Conservation (phyloP, 2,888 invertebrate genomes). For the Oscheius sp. region DNA sequence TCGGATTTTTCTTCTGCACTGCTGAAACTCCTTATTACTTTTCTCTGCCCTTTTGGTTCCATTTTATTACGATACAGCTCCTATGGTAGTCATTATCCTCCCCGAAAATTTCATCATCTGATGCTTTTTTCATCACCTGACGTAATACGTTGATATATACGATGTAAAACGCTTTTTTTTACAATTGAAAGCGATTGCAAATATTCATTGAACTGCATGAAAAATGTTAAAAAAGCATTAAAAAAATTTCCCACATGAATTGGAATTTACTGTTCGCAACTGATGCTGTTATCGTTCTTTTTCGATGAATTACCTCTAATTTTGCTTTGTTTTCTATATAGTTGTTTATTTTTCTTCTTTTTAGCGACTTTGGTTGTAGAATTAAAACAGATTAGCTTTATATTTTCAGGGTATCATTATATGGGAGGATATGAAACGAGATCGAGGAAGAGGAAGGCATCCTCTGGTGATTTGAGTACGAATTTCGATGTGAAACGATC, state of each 20-base stretch:
- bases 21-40: no score
- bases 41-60: no score
- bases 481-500: slow-evolving; percentile 1
- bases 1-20: no score
- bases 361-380: no score
- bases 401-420: no score
- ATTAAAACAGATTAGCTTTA: no score
- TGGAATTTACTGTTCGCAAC: neutral
- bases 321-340: neutral
- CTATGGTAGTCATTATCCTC: no score
- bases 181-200: neutral
- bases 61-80: no score
- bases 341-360: neutral
- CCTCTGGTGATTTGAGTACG: neutral
- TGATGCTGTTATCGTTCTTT: neutral
- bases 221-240: neutral
- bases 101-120: neutral
- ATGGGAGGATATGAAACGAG: slow-evolving; percentile 13
- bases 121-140: neutral
- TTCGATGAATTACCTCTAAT: no score
- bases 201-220: no score
- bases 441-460: slow-evolving; percentile 7
- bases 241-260: neutral
- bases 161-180: neutral
- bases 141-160: neutral